Percentiles rank a stretch among this genome's conserved stretches.
Conservation (phyloP, 1,140 invertebrate species). For the Heliothis virescens region DNA sequence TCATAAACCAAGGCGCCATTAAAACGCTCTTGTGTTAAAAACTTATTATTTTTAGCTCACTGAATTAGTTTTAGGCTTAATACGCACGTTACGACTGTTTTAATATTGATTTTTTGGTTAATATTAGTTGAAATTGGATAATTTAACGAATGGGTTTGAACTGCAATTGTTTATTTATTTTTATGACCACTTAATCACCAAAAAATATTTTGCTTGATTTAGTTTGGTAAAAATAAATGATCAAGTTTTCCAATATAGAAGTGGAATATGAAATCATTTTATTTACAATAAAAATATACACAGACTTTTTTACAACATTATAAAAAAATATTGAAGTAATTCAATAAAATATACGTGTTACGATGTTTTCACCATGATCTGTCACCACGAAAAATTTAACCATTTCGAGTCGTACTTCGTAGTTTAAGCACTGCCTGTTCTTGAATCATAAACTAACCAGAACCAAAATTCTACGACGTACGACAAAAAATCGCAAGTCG, state of each 20-base stretch:
- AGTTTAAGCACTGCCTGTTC: no score
- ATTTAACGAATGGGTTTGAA: not conserved
- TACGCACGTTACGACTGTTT: slow-evolving; percentile 19
- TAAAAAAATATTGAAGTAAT: no score
- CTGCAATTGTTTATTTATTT: not conserved
- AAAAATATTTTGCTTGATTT: no score
- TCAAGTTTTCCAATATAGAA: not conserved
- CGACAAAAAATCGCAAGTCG: not conserved
- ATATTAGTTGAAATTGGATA: not conserved
- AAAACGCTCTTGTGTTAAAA: slow-evolving; percentile 52
- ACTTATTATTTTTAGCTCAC: slow-evolving; percentile 30
- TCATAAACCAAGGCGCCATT: slow-evolving; percentile 58
- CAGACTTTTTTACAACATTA: no score
- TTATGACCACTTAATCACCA: no score
- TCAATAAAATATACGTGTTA: no score
- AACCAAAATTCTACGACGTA: not conserved
- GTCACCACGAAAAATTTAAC: no score
- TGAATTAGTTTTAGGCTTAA: slow-evolving; percentile 39
- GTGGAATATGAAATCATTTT: not conserved
- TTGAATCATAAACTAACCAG: no score
- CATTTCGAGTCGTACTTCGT: no score
- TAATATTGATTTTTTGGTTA: slow-evolving; percentile 1
- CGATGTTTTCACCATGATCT: no score
- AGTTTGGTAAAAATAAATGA: no score
- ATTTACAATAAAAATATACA: no score